A percentile compares a stretch with the other conserved stretches of the same genome.
Evolutionary conservation across 2,113 vertebrate genomes (phyloP).

Genomic region (Pardalotus punctatus): DNA sequence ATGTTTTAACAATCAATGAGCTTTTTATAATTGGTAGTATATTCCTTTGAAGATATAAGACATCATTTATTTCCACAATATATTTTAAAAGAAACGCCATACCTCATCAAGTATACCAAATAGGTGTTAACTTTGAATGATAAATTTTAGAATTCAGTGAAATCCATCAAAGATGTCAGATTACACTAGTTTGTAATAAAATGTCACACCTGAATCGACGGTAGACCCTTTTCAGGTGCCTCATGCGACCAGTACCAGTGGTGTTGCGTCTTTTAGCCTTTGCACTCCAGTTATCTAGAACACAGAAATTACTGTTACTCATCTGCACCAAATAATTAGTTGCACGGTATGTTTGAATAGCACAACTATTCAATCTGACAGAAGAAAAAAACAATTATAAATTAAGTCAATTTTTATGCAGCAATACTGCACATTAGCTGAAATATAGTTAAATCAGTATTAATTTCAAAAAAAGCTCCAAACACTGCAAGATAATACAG

Average conservation of each 20-base stretch:
- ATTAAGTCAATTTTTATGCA: neutral
- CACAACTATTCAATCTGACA: neutral
- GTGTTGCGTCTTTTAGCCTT: constrained; percentile 97
- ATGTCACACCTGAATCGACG: constrained; percentile 89
- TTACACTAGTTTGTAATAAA: neutral
- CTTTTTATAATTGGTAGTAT: neutral
- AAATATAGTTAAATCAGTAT: neutral
- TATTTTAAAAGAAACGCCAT: neutral
- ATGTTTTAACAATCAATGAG: neutral
- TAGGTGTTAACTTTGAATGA: neutral
- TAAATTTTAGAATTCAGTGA: neutral
- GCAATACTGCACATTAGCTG: neutral
- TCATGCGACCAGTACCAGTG: constrained; percentile 95
- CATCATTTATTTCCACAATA: neutral
- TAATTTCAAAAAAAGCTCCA: neutral
- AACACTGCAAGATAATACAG: neutral
- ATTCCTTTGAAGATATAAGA: neutral
- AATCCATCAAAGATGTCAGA: neutral
- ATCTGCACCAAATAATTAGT: neutral
- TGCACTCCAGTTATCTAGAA: constrained; percentile 94
- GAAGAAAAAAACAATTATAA: neutral
- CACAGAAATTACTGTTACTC: neutral
- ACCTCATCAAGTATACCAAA: neutral
- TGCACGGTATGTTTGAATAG: neutral
- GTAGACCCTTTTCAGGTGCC: constrained; percentile 94